These are phyloP conservation scores for Pempheris klunzingeri DNA, from an alignment of 2,797 vertebrate species.

Conservation along the genomic window DNA sequence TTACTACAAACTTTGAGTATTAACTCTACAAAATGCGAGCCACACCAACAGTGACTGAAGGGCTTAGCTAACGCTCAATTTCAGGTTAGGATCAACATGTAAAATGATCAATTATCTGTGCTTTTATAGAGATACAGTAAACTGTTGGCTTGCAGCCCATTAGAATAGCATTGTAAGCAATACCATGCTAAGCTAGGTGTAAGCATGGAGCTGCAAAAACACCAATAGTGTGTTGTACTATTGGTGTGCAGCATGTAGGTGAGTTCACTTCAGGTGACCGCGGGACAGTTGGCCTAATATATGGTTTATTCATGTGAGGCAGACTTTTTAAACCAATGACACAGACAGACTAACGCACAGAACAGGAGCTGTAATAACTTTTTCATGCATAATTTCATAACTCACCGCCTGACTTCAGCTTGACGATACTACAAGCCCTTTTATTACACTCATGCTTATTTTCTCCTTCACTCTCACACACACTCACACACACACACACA, in stretches of 20 bases:
- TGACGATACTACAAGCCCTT: neutral
- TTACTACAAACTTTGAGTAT: no score
- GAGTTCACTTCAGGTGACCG: neutral
- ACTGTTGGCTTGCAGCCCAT: neutral
- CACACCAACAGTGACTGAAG: no score
- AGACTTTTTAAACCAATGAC: neutral
- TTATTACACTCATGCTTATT: neutral
- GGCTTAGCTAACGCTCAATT: no score
- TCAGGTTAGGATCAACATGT: no score
- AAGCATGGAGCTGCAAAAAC: no score
- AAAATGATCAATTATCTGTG: no score
- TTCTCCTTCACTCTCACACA: neutral
- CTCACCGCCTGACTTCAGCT: neutral
- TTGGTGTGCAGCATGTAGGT: no score
- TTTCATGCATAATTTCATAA: slow-evolving; percentile 32
- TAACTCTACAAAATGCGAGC: no score
- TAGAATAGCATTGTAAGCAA: neutral
- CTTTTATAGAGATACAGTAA: neutral
- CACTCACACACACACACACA: no score
- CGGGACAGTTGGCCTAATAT: neutral
- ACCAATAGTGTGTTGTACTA: no score
- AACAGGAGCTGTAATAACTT: slow-evolving; percentile 2
- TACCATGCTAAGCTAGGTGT: neutral
- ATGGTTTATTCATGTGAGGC: no score
- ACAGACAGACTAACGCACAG: neutral